Conservation (phyloP, 2,797 vertebrate genomes). For the Crotalus adamanteus region DNA sequence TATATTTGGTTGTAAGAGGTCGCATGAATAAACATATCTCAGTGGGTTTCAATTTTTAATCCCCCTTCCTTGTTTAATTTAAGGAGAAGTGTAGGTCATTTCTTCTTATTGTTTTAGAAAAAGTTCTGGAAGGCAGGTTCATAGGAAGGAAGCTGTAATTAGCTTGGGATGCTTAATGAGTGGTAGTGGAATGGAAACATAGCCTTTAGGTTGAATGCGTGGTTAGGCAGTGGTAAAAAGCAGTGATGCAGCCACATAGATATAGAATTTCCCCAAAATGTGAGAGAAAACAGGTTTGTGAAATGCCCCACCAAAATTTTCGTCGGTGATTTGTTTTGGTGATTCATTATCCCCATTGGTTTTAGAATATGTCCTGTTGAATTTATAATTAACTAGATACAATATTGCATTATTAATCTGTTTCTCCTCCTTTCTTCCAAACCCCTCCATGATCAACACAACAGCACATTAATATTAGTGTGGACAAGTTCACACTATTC, state of each 20-base stretch:
- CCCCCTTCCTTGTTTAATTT: conserved; percentile 68
- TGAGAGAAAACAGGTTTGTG: background rate
- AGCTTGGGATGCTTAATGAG: conserved; percentile 19
- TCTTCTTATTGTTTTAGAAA: conserved; percentile 70
- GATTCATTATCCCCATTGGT: background rate
- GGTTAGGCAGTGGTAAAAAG: background rate
- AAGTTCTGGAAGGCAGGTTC: conserved; percentile 62
- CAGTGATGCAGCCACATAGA: background rate
- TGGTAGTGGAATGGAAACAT: background rate
- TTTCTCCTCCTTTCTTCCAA: background rate
- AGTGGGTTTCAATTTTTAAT: conserved; percentile 75
- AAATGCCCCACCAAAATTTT: background rate
- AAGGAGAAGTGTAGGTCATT: conserved; percentile 80
- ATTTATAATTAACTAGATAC: background rate
- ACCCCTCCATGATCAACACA: background rate
- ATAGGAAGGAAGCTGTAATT: conserved; percentile 30
- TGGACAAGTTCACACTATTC: background rate
- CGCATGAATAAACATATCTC: conserved; percentile 81
- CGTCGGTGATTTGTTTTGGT: background rate
- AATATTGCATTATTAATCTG: background rate
- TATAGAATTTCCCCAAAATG: background rate
- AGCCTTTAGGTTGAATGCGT: background rate
- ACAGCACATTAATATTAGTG: background rate
- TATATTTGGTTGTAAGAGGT: conserved; percentile 84
- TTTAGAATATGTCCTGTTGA: background rate